Evolutionary conservation across 2,888 invertebrate species (phyloP).

Genomic region (Drosophila longiperda): DNA sequence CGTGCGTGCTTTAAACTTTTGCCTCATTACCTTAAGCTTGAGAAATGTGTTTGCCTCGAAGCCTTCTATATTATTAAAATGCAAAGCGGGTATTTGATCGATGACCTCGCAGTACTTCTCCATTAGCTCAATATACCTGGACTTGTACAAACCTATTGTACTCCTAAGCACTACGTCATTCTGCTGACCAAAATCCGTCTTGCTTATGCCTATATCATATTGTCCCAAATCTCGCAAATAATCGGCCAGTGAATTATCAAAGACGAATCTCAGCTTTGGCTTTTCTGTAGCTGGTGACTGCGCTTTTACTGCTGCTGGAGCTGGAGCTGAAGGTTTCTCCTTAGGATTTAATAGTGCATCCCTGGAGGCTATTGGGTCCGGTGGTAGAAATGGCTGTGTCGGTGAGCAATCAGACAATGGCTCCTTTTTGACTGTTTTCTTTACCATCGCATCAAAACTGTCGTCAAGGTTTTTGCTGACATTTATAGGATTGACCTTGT

Average conservation of each 20-base stretch:
- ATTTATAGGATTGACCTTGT: constrained; percentile 11
- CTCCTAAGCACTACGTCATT: constrained; percentile 64
- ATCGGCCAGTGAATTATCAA: constrained; percentile 73
- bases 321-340: not conserved
- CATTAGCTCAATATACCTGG: constrained; percentile 87
- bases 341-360: not conserved
- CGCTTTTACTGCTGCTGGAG: not conserved
- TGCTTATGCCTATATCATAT: constrained; percentile 64
- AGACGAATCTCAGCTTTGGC: constrained; percentile 74
- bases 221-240: constrained; percentile 77
- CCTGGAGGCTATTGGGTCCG: not conserved
- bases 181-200: constrained; percentile 61
- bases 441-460: constrained; percentile 51
- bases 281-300: constrained; percentile 23
- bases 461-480: constrained; percentile 35
- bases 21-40: constrained; percentile 87
- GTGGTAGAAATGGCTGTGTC: constrained; percentile 4
- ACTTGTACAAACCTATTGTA: constrained; percentile 83
- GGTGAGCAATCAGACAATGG: not conserved
- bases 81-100: constrained; percentile 88
- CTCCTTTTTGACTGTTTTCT: constrained; percentile 10
- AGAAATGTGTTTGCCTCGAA: constrained; percentile 87
- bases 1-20: constrained; percentile 87
- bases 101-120: constrained; percentile 88
- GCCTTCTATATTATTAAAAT: constrained; percentile 87